Evolutionary conservation across 2,888 invertebrate species (phyloP).

Genomic region (Catocala fraxini): DNA sequence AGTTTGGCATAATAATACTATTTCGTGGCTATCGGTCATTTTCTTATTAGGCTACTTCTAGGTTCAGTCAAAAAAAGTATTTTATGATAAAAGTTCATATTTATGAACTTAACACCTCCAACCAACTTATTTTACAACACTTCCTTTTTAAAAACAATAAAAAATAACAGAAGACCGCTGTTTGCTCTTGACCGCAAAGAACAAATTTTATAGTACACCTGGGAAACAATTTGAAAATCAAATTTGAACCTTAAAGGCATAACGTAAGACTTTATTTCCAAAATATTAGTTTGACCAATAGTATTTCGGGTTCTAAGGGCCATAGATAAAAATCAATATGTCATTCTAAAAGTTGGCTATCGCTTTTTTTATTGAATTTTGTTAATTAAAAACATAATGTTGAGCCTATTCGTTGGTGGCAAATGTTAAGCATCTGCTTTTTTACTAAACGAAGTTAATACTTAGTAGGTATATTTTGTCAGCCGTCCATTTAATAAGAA

Average conservation of each 20-base stretch:
- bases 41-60: no score
- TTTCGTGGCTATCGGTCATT: no score
- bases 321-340: slow-evolving; percentile 49
- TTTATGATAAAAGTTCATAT: slow-evolving; percentile 7
- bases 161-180: slow-evolving; percentile 43
- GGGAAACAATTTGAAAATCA: not conserved
- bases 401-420: slow-evolving; percentile 45
- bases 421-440: slow-evolving; percentile 43
- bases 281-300: not conserved
- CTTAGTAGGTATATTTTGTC: slow-evolving; percentile 1
- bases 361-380: slow-evolving; percentile 35
- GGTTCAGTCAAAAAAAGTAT: no score
- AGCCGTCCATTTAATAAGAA: not conserved
- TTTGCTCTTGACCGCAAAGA: slow-evolving; percentile 48
- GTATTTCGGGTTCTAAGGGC: slow-evolving; percentile 1
- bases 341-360: slow-evolving; percentile 39
- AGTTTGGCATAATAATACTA: no score
- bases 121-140: slow-evolving; percentile 41
- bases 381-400: slow-evolving; percentile 52
- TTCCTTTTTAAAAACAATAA: slow-evolving; percentile 32
- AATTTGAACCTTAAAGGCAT: not conserved
- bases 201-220: slow-evolving; percentile 45
- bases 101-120: slow-evolving; percentile 44
- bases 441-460: slow-evolving; percentile 15
- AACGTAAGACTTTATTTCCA: accelerated